Evolutionary conservation across 2,797 vertebrate genomes (phyloP).

Genomic region (Brachyrhaphis roseni): DNA sequence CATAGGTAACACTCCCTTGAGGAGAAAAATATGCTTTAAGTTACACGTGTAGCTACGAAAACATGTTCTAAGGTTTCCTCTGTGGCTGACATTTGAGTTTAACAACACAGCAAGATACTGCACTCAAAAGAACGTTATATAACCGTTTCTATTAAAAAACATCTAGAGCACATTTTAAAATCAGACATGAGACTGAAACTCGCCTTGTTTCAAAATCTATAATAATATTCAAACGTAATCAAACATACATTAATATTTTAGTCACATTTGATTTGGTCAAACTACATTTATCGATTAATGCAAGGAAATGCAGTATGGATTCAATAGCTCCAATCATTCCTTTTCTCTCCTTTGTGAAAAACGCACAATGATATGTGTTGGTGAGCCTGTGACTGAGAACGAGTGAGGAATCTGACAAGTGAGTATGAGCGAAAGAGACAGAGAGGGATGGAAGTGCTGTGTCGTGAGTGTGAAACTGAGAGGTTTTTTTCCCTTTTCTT

Average conservation of each 20-base stretch:
- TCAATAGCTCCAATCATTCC: conserved; percentile 49
- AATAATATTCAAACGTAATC: conserved; percentile 10
- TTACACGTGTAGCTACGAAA: conserved; percentile 39
- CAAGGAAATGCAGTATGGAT: conserved; percentile 35
- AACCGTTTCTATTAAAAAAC: conserved; percentile 51
- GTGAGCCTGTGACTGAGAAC: conserved; percentile 59
- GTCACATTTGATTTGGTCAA: conserved; percentile 42
- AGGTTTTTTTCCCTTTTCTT: conserved; percentile 23
- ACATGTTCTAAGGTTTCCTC: conserved; percentile 25
- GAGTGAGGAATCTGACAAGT: conserved; percentile 70
- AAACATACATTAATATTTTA: conserved; percentile 9
- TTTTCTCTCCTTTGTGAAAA: conserved; percentile 62
- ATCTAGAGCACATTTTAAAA: conserved; percentile 20
- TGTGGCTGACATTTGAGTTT: conserved; percentile 24
- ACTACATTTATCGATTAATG: conserved; percentile 57
- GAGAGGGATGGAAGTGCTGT: conserved; percentile 59
- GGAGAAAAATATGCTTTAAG: conserved; percentile 50
- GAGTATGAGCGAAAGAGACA: conserved; percentile 59
- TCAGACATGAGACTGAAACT: conserved; percentile 17
- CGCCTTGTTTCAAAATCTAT: conserved; percentile 2
- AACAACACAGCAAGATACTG: conserved; percentile 26
- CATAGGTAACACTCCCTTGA: conserved; percentile 36
- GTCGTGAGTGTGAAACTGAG: conserved; percentile 56
- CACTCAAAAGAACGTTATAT: conserved; percentile 28
- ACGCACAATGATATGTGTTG: conserved; percentile 66